A percentile compares a stretch with the other conserved stretches of the same genome.
Conservation (phyloP, 2,888 invertebrate genomes). For the Amorpha juglandis region DNA sequence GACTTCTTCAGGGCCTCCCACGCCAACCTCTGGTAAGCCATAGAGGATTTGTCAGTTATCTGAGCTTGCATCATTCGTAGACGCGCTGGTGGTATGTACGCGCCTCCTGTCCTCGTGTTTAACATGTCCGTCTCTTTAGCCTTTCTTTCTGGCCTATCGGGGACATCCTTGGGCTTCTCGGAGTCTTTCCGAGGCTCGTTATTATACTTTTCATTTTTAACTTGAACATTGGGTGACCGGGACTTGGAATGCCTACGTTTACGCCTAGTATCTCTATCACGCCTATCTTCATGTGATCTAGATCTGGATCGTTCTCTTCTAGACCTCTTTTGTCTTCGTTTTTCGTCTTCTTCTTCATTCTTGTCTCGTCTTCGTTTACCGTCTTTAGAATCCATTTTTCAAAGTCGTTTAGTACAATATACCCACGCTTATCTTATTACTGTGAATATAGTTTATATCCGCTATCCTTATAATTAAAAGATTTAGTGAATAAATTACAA, state of each 20-base stretch:
- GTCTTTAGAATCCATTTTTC: conserved; percentile 63
- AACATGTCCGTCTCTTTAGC: conserved; percentile 86
- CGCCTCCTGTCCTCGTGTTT: conserved; percentile 94
- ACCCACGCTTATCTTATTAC: neutral
- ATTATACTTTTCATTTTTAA: conserved; percentile 55
- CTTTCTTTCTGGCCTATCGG: conserved; percentile 55
- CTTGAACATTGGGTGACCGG: conserved; percentile 49
- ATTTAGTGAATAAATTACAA: neutral
- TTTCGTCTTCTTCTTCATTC: conserved; percentile 59
- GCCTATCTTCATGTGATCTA: conserved; percentile 50
- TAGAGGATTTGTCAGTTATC: conserved; percentile 97
- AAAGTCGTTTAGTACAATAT: conserved; percentile 25
- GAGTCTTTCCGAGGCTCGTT: conserved; percentile 42
- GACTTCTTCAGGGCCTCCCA: conserved; percentile 99
- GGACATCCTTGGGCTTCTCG: conserved; percentile 51
- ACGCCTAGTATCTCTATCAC: conserved; percentile 57
- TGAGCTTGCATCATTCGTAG: conserved; percentile 97
- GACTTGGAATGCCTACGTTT: conserved; percentile 69
- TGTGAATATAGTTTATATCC: neutral
- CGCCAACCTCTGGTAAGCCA: conserved; percentile 97
- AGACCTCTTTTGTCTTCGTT: conserved; percentile 57
- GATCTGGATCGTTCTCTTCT: conserved; percentile 65
- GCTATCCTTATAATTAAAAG: neutral
- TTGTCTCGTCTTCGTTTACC: conserved; percentile 66
- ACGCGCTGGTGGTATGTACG: conserved; percentile 99